Percentiles rank a stretch among this genome's conserved stretches.
phyloP scores from a whole-genome alignment of 2,113 vertebrate genomes.

The Electrona antarctica region DNA sequence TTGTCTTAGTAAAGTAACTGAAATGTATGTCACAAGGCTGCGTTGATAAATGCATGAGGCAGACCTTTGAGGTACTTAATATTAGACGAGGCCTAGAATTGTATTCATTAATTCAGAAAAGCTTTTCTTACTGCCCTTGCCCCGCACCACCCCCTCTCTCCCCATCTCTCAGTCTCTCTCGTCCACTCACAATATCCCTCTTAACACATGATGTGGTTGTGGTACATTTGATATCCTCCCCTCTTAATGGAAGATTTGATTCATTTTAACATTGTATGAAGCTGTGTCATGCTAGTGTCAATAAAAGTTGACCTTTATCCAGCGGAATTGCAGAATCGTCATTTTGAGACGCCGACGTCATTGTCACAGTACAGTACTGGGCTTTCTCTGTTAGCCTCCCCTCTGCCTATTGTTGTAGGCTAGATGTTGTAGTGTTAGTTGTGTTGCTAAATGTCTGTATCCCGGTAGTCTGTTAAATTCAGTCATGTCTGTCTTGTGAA shows the following conservation, averaged over 20 bases:
- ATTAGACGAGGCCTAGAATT: neutral
- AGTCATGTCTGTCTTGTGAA: conserved; percentile 15
- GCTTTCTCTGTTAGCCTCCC: neutral
- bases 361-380: conserved; percentile 21
- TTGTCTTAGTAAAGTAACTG: neutral
- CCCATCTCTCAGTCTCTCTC: conserved; percentile 10
- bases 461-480: neutral
- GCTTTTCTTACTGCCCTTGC: conserved; percentile 19
- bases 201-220: conserved; percentile 58
- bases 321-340: conserved; percentile 81
- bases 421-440: neutral
- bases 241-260: conserved; percentile 34
- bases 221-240: conserved; percentile 40
- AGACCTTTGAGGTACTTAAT: neutral
- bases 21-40: conserved; percentile 1
- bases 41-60: neutral
- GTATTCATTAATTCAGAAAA: neutral
- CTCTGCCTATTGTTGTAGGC: conserved; percentile 14
- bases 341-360: conserved; percentile 57
- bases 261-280: conserved; percentile 77
- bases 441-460: conserved; percentile 10
- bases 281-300: conserved; percentile 83
- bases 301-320: conserved; percentile 89
- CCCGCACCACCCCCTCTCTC: neutral
- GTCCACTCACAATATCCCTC: conserved; percentile 38